Evolutionary conservation across 2,797 vertebrate genomes (phyloP), one percentile per base, ranked within the genome.

Genomic region (Coracias cyanogaster): DNA sequence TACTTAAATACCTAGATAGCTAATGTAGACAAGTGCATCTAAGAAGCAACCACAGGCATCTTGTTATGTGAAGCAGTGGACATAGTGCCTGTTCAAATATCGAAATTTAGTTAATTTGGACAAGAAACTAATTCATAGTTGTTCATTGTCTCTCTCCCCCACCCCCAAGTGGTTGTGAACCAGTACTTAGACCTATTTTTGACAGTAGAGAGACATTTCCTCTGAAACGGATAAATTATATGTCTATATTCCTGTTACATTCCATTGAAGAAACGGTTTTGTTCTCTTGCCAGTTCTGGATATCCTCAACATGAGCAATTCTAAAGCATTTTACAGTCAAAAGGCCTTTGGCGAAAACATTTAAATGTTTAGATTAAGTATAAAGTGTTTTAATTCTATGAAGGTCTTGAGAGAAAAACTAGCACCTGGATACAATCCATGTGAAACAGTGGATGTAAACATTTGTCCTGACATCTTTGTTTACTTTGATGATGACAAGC

Each of bases 241-340:
- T 13, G 24, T 43, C 46, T 43, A 3, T 29, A 46, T 69, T 52
- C 45, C 48, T 12, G 6, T 43, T 64, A 26, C 20, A 55, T 14
- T 94, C 29, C n/a, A 82, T 82, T 48, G 71, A 91, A 73, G 35
- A 89, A 92, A n/a, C n/a, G 8, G 4, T 62, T 95, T 72, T 84
- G 12, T 46, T 86, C 9, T 61, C 37, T 62, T 79, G 37, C 16
- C 29, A 46, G 2, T 76, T 72, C 21, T 70, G 55, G 11, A 74
- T 82, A 3, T 60, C 39, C 17, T 85, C 67, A 66, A 26, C 29
- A 7, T 1, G 1, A 69, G 24, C n/a, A 64, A 10, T 90, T 90
- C 31, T 71, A n/a, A 83, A 67, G 35, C 22, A 20, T 92, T 88
- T 88, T 83, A 26, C 45, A 55, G 35, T 77, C 82, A 55, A 78